Evolutionary conservation across 1,140 invertebrate genomes (phyloP).

Genomic region (Dreissena rostriformis): DNA sequence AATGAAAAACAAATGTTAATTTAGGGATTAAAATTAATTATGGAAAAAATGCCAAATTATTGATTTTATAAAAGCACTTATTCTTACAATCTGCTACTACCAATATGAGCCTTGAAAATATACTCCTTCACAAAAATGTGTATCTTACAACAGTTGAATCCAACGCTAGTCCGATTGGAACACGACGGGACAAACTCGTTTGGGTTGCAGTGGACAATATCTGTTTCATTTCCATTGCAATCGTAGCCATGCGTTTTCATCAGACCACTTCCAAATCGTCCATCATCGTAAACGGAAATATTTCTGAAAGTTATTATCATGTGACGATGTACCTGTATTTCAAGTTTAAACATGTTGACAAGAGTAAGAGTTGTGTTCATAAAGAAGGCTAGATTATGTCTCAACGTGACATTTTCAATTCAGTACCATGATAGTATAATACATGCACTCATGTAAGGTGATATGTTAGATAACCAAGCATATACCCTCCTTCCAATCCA

Average conservation of each 20-base stretch:
- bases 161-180: neutral
- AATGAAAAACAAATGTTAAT: no score
- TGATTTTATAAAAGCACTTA: no score
- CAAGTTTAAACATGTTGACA: neutral
- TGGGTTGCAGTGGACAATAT: conserved; percentile 4
- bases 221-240: conserved; percentile 40
- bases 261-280: neutral
- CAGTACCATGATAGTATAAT: neutral
- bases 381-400: neutral
- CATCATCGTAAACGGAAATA: neutral
- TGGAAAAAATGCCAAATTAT: no score
- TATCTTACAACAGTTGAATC: conserved; percentile 36
- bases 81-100: no score
- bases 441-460: neutral
- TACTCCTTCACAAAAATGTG: no score
- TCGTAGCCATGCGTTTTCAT: neutral
- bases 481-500: conserved; percentile 20
- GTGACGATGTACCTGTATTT: neutral
- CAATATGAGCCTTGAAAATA: no score
- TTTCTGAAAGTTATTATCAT: neutral
- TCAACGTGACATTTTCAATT: neutral
- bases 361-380: neutral
- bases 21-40: no score
- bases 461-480: neutral
- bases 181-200: neutral